Evolutionary conservation across 2,797 vertebrate species (phyloP).

Genomic region (Cyclura pinguis): DNA sequence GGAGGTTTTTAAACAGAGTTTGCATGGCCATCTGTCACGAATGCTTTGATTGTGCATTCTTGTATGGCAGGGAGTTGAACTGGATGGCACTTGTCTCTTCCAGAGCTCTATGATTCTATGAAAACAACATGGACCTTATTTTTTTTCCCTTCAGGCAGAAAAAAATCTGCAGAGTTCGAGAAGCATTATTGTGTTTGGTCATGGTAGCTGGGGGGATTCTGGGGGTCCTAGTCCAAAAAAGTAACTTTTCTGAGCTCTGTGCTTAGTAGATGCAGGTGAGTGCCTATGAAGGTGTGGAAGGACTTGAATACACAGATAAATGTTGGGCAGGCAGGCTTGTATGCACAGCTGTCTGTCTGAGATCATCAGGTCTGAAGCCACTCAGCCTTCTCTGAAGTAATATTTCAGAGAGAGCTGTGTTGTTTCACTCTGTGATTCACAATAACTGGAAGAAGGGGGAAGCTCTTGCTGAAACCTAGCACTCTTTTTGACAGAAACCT

Average conservation of each 20-base stretch:
- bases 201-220: not conserved
- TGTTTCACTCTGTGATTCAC: not conserved
- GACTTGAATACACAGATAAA: not conserved
- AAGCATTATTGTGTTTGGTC: not conserved
- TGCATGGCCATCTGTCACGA: too few relatives aligned
- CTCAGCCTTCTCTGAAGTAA: not conserved
- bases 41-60: too few relatives aligned
- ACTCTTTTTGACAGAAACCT: not conserved
- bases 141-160: too few relatives aligned
- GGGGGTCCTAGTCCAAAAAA: not conserved
- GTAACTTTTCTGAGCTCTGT: not conserved
- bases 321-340: not conserved
- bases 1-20: too few relatives aligned
- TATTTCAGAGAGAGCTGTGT: not conserved
- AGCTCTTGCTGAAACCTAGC: not conserved
- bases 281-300: not conserved
- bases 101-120: too few relatives aligned
- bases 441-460: not conserved
- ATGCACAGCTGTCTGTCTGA: conserved; percentile 21
- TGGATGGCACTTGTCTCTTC: too few relatives aligned
- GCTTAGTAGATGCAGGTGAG: not conserved
- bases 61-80: too few relatives aligned
- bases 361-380: not conserved
- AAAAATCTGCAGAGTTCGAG: too few relatives aligned
- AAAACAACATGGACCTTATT: too few relatives aligned